Percentiles rank a stretch among this genome's conserved stretches.
Conservation (phyloP, 2,797 vertebrate genomes). For the Coregonus suidteri region DNA sequence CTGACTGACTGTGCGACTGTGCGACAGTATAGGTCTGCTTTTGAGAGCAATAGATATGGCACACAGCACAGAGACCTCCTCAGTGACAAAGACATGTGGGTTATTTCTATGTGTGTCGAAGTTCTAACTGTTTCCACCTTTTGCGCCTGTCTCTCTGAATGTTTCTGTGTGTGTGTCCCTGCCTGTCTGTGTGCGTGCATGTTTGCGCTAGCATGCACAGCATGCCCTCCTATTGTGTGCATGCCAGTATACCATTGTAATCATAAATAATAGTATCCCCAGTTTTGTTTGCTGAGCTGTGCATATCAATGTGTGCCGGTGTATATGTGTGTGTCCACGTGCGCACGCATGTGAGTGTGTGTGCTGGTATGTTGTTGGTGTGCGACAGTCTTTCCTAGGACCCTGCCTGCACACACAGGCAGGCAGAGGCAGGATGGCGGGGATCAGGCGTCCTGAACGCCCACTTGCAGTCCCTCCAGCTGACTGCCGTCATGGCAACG, state of each 20-base stretch:
- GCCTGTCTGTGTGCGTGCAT: not conserved
- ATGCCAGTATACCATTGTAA: not conserved
- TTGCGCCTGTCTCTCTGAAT: not conserved
- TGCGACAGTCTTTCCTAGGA: constrained; percentile 11
- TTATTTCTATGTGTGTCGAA: not conserved
- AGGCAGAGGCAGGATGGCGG: constrained; percentile 32
- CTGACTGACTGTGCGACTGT: not conserved
- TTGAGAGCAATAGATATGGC: not conserved
- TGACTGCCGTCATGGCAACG: constrained; percentile 88
- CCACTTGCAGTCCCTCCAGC: constrained; percentile 77
- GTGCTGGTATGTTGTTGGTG: constrained; percentile 6
- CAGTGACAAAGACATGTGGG: not conserved
- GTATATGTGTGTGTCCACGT: constrained; percentile 2
- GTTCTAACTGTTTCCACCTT: not conserved
- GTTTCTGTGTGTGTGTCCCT: no score
- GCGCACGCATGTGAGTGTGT: constrained; percentile 14
- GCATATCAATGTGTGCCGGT: not conserved
- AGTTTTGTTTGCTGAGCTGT: not conserved
- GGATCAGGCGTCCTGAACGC: constrained; percentile 40
- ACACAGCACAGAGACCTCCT: not conserved
- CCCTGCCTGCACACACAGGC: not conserved
- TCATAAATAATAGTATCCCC: not conserved
- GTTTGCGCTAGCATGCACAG: not conserved
- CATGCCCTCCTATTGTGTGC: not conserved
- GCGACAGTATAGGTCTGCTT: not conserved